Conservation (phyloP, 2,888 invertebrate species). For the Anagyrus pseudococci region DNA sequence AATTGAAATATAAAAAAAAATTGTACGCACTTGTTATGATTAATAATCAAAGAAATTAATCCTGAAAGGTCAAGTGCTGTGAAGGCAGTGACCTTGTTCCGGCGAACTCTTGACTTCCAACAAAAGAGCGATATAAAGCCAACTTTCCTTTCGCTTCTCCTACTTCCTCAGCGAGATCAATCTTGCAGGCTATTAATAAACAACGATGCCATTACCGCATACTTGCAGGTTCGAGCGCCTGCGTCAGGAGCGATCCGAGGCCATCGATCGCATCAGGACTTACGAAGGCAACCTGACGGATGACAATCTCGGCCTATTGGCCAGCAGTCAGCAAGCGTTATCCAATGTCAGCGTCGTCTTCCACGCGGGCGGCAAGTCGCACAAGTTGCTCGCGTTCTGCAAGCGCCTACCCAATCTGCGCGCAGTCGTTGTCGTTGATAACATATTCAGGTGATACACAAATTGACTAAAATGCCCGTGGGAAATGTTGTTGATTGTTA, state of each 20-base stretch:
- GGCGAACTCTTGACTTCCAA: too few relatives aligned
- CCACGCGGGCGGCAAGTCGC: conserved; percentile 52
- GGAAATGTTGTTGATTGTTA: too few relatives aligned
- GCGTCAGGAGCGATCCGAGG: conserved; percentile 45
- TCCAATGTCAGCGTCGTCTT: conserved; percentile 47
- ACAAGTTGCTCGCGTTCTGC: conserved; percentile 47
- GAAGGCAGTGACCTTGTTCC: too few relatives aligned
- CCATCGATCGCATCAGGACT: conserved; percentile 44
- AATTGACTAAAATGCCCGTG: too few relatives aligned
- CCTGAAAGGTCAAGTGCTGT: too few relatives aligned
- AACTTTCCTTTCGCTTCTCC: too few relatives aligned
- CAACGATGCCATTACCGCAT: neutral
- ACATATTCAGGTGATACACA: conserved; percentile 40
- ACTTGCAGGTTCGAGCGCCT: conserved; percentile 49
- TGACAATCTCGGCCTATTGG: conserved; percentile 44
- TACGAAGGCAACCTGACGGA: conserved; percentile 52
- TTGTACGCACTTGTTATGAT: too few relatives aligned
- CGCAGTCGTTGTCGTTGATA: conserved; percentile 39
- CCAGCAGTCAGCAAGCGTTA: conserved; percentile 35
- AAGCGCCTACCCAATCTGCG: conserved; percentile 44
- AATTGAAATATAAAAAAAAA: too few relatives aligned
- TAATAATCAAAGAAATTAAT: too few relatives aligned
- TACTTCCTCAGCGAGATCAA: too few relatives aligned
- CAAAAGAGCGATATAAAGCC: too few relatives aligned
- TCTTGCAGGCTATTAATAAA: too few relatives aligned